These are phyloP conservation scores for Crotophaga sulcirostris DNA, from an alignment of 2,113 vertebrate species.

Conservation along the genomic window DNA sequence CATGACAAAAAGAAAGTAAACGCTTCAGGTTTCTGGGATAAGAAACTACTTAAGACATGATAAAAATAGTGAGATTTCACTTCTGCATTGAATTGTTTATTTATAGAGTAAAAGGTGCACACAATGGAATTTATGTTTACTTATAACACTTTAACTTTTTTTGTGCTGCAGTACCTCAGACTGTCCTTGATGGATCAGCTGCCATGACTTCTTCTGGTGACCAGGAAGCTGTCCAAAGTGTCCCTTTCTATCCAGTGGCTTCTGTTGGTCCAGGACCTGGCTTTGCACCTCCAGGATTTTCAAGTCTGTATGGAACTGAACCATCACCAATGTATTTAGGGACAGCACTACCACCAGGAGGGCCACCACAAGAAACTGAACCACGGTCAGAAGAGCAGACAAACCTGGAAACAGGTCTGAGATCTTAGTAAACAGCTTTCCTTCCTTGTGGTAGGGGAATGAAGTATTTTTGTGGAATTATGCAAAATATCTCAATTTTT, in stretches of 20 bases:
- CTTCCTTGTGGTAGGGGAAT: not conserved
- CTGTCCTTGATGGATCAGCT: conserved; percentile 76
- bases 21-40: not conserved
- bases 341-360: conserved; percentile 41
- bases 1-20: not conserved
- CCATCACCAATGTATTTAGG: conserved; percentile 62
- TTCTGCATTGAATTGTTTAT: not conserved
- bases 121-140: not conserved
- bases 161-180: conserved; percentile 76
- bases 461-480: not conserved
- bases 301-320: conserved; percentile 72
- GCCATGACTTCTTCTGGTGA: conserved; percentile 55
- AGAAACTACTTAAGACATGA: not conserved
- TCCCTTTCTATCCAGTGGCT: conserved; percentile 79
- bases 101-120: not conserved
- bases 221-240: conserved; percentile 42
- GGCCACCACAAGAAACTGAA: conserved; percentile 40
- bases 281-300: conserved; percentile 64
- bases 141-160: not conserved
- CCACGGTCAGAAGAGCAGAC: conserved; percentile 52
- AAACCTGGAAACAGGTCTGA: conserved; percentile 71
- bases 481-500: not conserved
- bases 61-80: not conserved
- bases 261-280: conserved; percentile 44
- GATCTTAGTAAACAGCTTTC: not conserved